These are phyloP conservation scores for Dromaius novaehollandiae DNA, from an alignment of 2,113 vertebrate species.

Conservation along the genomic window DNA sequence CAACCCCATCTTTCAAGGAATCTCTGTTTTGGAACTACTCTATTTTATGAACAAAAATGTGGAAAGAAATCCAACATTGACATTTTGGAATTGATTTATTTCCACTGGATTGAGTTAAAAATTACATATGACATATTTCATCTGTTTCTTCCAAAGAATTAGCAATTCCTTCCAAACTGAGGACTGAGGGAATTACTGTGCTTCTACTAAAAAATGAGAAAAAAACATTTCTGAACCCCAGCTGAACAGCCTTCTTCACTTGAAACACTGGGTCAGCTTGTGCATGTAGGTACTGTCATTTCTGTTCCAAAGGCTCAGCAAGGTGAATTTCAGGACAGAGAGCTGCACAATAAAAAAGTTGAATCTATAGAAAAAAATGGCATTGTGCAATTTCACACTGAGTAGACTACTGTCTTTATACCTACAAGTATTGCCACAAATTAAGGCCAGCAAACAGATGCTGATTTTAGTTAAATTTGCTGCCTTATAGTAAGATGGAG, in stretches of 20 bases:
- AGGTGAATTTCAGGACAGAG: not conserved
- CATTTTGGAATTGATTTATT: constrained; percentile 44
- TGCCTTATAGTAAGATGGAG: not conserved
- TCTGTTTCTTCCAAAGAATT: constrained; percentile 7
- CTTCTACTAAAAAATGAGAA: constrained; percentile 13
- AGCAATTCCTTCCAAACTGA: constrained; percentile 23
- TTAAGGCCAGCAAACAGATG: not conserved
- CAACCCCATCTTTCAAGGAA: not conserved
- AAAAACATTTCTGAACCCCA: constrained; percentile 8
- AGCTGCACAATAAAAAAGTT: not conserved
- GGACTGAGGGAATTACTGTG: not conserved
- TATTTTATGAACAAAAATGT: constrained; percentile 29
- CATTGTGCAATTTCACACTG: not conserved
- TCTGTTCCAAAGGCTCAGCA: not conserved
- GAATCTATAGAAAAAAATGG: not conserved
- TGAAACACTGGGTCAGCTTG: not conserved
- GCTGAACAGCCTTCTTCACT: not conserved
- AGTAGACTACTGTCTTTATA: not conserved
- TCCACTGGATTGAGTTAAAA: constrained; percentile 23
- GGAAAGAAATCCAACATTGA: not conserved
- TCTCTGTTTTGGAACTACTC: not conserved
- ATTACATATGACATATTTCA: not conserved
- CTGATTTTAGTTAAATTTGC: not conserved
- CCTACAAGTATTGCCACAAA: not conserved
- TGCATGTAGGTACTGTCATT: not conserved